Conservation (phyloP, 2,888 invertebrate species). For the Drosophila paranaensis region DNA sequence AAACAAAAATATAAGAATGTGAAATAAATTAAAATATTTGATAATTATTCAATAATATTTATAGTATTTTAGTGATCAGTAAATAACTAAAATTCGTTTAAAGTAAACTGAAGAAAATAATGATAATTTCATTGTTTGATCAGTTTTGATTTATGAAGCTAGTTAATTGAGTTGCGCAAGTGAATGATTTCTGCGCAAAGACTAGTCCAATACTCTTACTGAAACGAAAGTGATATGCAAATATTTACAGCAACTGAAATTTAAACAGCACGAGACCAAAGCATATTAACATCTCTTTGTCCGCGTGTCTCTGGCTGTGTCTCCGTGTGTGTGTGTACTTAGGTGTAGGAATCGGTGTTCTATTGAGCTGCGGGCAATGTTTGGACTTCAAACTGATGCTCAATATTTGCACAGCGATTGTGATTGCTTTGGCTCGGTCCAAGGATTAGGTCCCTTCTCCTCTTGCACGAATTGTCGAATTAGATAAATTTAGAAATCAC, state of each 20-base stretch:
- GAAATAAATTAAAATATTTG: too few relatives aligned
- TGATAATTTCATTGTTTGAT: too few relatives aligned
- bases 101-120: too few relatives aligned
- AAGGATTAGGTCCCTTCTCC: slow-evolving; percentile 31
- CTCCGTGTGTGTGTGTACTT: slow-evolving; percentile 26
- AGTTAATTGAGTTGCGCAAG: too few relatives aligned
- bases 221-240: slow-evolving; percentile 71
- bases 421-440: slow-evolving; percentile 33
- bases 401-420: slow-evolving; percentile 42
- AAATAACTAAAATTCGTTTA: too few relatives aligned
- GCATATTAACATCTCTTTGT: slow-evolving; percentile 10
- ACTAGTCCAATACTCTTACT: slow-evolving; percentile 23
- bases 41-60: too few relatives aligned
- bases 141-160: too few relatives aligned
- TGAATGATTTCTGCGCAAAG: slow-evolving; percentile 34
- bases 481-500: slow-evolving; percentile 68
- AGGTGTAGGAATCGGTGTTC: slow-evolving; percentile 21
- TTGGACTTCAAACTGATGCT: slow-evolving; percentile 32
- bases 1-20: too few relatives aligned
- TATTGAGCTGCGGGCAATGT: slow-evolving; percentile 17
- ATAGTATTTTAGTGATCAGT: too few relatives aligned
- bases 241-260: slow-evolving; percentile 60
- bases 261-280: slow-evolving; percentile 63
- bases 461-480: neutral
- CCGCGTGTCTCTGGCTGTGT: neutral